Evolutionary conservation across 2,113 vertebrate genomes (phyloP).

Genomic region (Eublepharis macularius): DNA sequence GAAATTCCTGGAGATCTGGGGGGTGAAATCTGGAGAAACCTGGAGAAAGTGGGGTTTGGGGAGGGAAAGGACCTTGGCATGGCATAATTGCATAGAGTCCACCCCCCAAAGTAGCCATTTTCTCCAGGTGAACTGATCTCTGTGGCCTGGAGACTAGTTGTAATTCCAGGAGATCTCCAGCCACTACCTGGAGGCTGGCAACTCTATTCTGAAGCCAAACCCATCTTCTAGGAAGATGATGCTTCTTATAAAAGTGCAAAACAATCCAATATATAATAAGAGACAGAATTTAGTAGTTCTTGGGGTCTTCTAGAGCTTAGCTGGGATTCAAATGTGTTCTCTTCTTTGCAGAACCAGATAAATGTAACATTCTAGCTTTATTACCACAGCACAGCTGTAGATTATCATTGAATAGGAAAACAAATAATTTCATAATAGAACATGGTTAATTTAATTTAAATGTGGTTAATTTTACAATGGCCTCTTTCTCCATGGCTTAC

Average conservation of each 20-base stretch:
- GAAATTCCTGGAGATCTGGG: no score
- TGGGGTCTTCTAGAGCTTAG: constrained; percentile 9
- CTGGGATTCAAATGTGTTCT: constrained; percentile 6
- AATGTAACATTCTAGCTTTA: constrained; percentile 32
- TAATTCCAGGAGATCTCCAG: no score
- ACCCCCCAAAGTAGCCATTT: no score
- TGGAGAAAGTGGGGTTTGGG: no score
- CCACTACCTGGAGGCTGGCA: no score
- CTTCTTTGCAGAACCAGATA: constrained; percentile 42
- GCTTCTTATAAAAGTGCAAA: not conserved
- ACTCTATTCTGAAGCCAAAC: not conserved
- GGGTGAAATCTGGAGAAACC: no score
- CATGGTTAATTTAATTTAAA: constrained; percentile 9
- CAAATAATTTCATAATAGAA: constrained; percentile 40
- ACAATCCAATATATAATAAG: not conserved
- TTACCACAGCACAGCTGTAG: constrained; percentile 32
- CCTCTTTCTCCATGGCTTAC: constrained; percentile 52
- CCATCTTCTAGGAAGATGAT: not conserved
- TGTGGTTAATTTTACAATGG: constrained; percentile 38
- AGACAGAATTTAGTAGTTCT: not conserved
- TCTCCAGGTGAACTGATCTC: no score
- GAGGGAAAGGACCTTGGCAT: no score
- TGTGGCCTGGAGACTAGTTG: no score
- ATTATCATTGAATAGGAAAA: constrained; percentile 50
- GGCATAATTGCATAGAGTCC: no score